Percentiles rank a stretch among this genome's conserved stretches.
Evolutionary conservation across 2,888 invertebrate genomes (phyloP).

Genomic region (Agrotis exclamationis): DNA sequence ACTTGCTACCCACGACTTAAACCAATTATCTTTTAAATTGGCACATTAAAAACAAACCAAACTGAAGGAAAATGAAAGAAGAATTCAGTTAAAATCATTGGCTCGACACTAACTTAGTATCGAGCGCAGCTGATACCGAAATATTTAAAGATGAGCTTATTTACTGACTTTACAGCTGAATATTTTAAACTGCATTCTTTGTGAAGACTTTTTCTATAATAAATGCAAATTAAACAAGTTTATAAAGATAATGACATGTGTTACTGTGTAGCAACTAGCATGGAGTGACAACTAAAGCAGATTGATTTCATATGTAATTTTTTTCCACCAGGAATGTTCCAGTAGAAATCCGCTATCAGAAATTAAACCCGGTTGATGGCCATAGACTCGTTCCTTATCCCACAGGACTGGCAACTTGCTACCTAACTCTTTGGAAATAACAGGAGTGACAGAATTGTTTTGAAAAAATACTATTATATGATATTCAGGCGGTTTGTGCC

Average conservation of each 20-base stretch:
- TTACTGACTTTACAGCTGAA: slow-evolving; percentile 1
- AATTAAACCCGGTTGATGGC: background rate
- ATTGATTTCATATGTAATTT: background rate
- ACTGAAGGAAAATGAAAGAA: slow-evolving; percentile 34
- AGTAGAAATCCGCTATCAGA: background rate
- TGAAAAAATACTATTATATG: too few species aligned
- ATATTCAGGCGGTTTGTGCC: too few species aligned
- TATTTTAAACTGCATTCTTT: slow-evolving; percentile 3
- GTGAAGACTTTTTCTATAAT: background rate
- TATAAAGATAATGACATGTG: background rate
- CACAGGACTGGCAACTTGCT: too few species aligned
- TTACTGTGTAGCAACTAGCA: too few species aligned
- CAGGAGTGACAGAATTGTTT: too few species aligned
- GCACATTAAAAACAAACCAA: slow-evolving; percentile 35
- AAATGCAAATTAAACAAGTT: background rate
- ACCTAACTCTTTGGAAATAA: too few species aligned
- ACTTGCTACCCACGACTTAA: slow-evolving; percentile 19
- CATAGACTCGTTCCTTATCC: background rate
- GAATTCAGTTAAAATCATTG: slow-evolving; percentile 47
- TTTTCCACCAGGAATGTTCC: background rate
- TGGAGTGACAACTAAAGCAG: too few species aligned
- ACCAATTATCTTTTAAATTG: slow-evolving; percentile 23
- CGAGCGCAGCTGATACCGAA: slow-evolving; percentile 36
- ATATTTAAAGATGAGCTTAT: slow-evolving; percentile 12
- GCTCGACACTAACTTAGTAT: slow-evolving; percentile 40